Conservation (phyloP, 2,888 invertebrate species). For the Malachius bipustulatus region DNA sequence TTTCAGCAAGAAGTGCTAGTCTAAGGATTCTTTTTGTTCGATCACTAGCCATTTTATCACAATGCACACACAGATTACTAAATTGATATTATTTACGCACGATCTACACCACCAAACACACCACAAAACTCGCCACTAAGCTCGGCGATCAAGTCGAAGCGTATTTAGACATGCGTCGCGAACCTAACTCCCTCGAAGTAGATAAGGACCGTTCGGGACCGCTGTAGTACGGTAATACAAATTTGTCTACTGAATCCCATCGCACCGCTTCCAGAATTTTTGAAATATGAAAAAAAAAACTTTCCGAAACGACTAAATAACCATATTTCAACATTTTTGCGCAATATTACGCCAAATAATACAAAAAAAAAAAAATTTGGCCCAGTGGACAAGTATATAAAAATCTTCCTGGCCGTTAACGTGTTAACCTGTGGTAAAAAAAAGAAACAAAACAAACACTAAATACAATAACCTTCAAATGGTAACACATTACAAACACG, state of each 20-base stretch:
- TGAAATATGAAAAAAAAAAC: constrained; percentile 1
- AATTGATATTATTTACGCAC: too few species aligned
- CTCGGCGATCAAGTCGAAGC: too few species aligned
- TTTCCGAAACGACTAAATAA: not conserved
- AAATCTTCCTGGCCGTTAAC: not conserved
- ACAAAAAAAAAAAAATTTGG: not conserved
- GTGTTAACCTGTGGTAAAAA: too few species aligned
- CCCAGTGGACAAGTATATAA: constrained; percentile 1
- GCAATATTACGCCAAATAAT: not conserved
- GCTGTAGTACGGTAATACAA: not conserved
- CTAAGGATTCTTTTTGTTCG: constrained; percentile 1
- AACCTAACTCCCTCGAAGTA: not conserved
- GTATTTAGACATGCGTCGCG: too few species aligned
- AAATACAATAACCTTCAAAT: too few species aligned
- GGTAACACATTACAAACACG: too few species aligned
- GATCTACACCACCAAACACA: too few species aligned
- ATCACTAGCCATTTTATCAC: constrained; percentile 1
- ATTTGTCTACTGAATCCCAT: not conserved
- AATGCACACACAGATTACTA: too few species aligned
- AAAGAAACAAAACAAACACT: too few species aligned
- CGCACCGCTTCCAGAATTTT: not conserved
- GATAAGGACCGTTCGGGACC: not conserved
- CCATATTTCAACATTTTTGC: not conserved
- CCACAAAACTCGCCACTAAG: too few species aligned
- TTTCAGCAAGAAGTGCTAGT: not conserved